Evolutionary conservation across 2,797 vertebrate species (phyloP).

Genomic region (Anableps anableps): DNA sequence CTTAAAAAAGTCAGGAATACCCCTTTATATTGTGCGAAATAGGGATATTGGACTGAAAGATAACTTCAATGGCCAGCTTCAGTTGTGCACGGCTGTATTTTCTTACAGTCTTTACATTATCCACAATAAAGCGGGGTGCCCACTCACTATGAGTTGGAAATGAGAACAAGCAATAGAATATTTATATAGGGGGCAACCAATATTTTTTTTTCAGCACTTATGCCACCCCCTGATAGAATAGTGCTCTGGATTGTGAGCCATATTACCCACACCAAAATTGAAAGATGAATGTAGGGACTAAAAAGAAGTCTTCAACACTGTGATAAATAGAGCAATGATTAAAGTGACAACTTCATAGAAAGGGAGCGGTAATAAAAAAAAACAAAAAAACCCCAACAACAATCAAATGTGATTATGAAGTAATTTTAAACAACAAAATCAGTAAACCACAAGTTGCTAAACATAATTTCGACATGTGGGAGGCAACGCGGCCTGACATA

Average conservation of each 20-base stretch:
- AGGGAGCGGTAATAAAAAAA: neutral
- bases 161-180: neutral
- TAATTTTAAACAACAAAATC: neutral
- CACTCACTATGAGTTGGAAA: neutral
- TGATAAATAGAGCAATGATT: neutral
- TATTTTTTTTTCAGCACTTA: neutral
- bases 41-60: neutral
- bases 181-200: neutral
- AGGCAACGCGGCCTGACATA: slow-evolving; percentile 20
- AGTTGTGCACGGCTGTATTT: too few relatives aligned
- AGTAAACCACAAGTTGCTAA: neutral
- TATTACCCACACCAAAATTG: neutral
- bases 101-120: neutral
- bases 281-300: neutral
- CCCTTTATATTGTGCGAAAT: neutral
- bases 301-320: neutral
- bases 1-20: neutral
- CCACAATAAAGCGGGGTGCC: neutral
- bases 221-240: neutral
- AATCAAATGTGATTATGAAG: neutral
- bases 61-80: neutral
- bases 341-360: neutral
- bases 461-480: neutral
- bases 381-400: neutral
- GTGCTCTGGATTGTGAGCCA: neutral